These are phyloP conservation scores for Mythimna ferrago DNA, from an alignment of 2,888 invertebrate species.

Conservation along the genomic window DNA sequence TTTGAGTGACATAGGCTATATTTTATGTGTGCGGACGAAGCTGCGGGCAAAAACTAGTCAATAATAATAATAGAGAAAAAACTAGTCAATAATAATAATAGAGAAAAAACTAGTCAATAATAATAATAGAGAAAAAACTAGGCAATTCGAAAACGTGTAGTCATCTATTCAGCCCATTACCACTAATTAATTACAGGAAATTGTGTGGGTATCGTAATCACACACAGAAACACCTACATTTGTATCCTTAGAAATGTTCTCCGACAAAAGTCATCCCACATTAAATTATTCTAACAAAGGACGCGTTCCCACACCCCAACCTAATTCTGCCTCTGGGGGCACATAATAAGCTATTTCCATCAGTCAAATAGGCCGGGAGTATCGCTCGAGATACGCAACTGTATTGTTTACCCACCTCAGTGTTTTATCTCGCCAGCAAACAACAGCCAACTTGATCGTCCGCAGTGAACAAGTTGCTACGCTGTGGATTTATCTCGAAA, in stretches of 20 bases:
- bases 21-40: too few relatives aligned
- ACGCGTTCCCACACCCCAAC: slow-evolving; percentile 14
- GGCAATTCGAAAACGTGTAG: neutral
- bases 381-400: slow-evolving; percentile 52
- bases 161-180: neutral
- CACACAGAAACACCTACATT: slow-evolving; percentile 4
- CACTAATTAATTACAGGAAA: neutral
- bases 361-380: slow-evolving; percentile 55
- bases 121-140: neutral
- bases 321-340: slow-evolving; percentile 22
- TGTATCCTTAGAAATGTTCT: slow-evolving; percentile 16
- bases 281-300: slow-evolving; percentile 51
- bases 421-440: slow-evolving; percentile 63
- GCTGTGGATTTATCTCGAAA: slow-evolving; percentile 68
- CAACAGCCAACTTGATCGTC: slow-evolving; percentile 71
- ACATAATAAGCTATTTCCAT: slow-evolving; percentile 45
- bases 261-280: slow-evolving; percentile 28
- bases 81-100: neutral
- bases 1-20: too few relatives aligned
- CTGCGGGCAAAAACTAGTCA: too few relatives aligned
- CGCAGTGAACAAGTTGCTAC: slow-evolving; percentile 62
- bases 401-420: slow-evolving; percentile 58
- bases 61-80: too few relatives aligned
- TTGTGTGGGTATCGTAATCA: neutral
- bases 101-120: too few relatives aligned